Conservation (phyloP, 2,113 vertebrate genomes). For the Strix aluco region DNA sequence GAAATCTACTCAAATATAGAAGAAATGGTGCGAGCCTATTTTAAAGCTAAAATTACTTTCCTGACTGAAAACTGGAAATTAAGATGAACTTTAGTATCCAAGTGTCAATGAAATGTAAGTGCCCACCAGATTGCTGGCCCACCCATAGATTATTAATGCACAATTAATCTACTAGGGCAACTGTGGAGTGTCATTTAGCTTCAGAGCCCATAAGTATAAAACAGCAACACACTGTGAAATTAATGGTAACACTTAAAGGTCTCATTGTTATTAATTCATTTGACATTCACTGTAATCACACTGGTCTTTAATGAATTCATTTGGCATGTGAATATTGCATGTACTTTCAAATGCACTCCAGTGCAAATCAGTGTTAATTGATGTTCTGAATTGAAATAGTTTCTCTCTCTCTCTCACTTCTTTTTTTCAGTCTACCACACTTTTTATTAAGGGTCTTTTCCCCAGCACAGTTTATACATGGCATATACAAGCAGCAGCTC, state of each 20-base stretch:
- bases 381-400: conserved; percentile 49
- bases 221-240: conserved; percentile 78
- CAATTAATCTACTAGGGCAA: conserved; percentile 78
- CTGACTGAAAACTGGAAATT: conserved; percentile 58
- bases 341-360: conserved; percentile 59
- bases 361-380: conserved; percentile 72
- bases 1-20: background rate
- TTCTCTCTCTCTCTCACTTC: background rate
- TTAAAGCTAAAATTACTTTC: conserved; percentile 59
- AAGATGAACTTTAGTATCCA: conserved; percentile 56
- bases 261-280: conserved; percentile 84
- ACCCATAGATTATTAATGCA: conserved; percentile 77
- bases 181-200: conserved; percentile 77
- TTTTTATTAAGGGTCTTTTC: conserved; percentile 6
- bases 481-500: background rate
- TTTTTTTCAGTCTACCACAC: background rate
- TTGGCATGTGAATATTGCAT: conserved; percentile 68
- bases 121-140: conserved; percentile 64
- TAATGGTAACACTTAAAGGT: conserved; percentile 79
- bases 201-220: conserved; percentile 75
- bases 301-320: conserved; percentile 78
- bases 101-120: conserved; percentile 70
- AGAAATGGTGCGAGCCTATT: background rate
- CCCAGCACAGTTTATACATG: background rate
- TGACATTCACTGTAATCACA: conserved; percentile 81